A percentile compares a stretch with the other conserved stretches of the same genome.
Evolutionary conservation across 2,113 vertebrate genomes (phyloP).

Genomic region (Vidua macroura): DNA sequence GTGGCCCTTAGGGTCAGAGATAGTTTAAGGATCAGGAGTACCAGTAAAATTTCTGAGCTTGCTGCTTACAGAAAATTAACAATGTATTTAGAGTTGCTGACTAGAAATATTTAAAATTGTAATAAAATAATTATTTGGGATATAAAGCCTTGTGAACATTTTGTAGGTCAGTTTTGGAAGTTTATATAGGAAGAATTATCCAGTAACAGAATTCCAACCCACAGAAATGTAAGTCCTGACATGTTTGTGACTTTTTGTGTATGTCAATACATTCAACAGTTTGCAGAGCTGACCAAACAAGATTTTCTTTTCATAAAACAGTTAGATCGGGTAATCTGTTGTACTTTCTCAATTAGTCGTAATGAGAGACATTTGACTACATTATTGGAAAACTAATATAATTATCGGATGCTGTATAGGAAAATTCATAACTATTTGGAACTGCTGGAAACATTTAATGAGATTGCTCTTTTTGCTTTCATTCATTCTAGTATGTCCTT

Average conservation of each 20-base stretch:
- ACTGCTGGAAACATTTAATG: slow-evolving; percentile 57
- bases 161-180: neutral
- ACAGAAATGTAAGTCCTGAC: neutral
- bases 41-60: neutral
- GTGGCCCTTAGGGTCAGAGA: neutral
- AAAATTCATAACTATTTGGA: slow-evolving; percentile 54
- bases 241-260: neutral
- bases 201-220: neutral
- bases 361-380: slow-evolving; percentile 52
- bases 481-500: slow-evolving; percentile 40
- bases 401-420: slow-evolving; percentile 34
- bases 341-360: slow-evolving; percentile 39
- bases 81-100: neutral
- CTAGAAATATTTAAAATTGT: neutral
- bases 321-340: neutral
- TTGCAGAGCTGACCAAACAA: neutral
- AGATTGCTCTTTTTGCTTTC: slow-evolving; percentile 60
- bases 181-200: neutral
- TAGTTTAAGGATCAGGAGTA: neutral
- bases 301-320: neutral
- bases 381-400: slow-evolving; percentile 58
- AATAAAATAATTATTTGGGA: neutral
- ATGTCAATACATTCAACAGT: neutral
- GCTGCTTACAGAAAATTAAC: neutral
- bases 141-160: neutral